Evolutionary conservation across 2,888 invertebrate genomes (phyloP).

Genomic region (Himalopsyche anomala): DNA sequence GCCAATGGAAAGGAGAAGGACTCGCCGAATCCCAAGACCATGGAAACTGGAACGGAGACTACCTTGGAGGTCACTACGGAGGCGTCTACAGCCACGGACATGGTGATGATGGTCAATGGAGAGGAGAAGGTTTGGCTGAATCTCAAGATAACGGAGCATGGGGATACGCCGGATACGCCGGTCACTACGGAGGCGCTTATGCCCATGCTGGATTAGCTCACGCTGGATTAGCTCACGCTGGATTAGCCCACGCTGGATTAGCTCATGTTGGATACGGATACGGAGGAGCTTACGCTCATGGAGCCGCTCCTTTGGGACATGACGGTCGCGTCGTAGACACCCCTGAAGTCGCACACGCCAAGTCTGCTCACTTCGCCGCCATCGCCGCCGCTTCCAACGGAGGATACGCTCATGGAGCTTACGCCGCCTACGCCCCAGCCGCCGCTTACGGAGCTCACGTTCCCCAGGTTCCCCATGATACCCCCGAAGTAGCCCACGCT

Average conservation of each 20-base stretch:
- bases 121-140: slow-evolving; percentile 53
- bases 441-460: not conserved
- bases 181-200: slow-evolving; percentile 9
- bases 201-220: slow-evolving; percentile 76
- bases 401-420: slow-evolving; percentile 41
- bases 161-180: not conserved
- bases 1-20: slow-evolving; percentile 49
- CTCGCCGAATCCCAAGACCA: not conserved
- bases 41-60: not conserved
- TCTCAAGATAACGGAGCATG: slow-evolving; percentile 49
- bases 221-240: slow-evolving; percentile 77
- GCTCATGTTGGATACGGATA: slow-evolving; percentile 68
- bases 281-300: slow-evolving; percentile 68
- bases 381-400: slow-evolving; percentile 15
- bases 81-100: slow-evolving; percentile 23
- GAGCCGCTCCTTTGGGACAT: slow-evolving; percentile 77
- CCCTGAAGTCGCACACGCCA: slow-evolving; percentile 80
- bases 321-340: slow-evolving; percentile 79
- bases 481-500: slow-evolving; percentile 80
- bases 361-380: slow-evolving; percentile 78
- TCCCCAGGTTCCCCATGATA: slow-evolving; percentile 66
- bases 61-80: too few relatives aligned
- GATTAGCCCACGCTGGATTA: slow-evolving; percentile 70
- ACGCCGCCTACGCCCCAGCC: slow-evolving; percentile 43
- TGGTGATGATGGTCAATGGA: slow-evolving; percentile 51